A percentile compares a stretch with the other conserved stretches of the same genome.
Evolutionary conservation across 2,888 invertebrate species (phyloP).

Genomic region (Nipponacmea schrenckii): DNA sequence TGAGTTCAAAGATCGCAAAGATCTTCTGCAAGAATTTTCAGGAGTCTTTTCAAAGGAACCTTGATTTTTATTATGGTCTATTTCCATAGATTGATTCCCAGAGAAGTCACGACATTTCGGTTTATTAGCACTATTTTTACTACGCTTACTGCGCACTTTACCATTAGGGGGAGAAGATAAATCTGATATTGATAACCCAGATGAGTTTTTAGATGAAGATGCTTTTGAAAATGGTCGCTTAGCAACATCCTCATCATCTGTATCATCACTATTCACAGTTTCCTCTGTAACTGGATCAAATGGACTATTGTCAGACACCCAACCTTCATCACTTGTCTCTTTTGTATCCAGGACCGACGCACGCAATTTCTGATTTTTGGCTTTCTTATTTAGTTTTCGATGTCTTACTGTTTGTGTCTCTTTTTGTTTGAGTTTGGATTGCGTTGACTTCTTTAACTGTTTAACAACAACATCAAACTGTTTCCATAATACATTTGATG

Average conservation of each 20-base stretch:
- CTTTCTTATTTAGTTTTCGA: neutral
- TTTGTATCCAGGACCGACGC: neutral
- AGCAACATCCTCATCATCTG: no score
- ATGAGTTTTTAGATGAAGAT: no score
- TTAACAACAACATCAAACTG: slow-evolving; percentile 32
- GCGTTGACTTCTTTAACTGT: slow-evolving; percentile 26
- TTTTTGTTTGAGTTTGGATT: slow-evolving; percentile 15
- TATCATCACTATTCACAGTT: no score
- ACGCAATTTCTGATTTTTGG: neutral
- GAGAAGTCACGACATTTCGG: neutral
- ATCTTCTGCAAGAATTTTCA: no score
- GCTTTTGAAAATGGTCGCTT: no score
- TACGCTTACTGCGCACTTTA: neutral
- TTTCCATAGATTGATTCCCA: no score
- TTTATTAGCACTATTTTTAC: slow-evolving; percentile 1
- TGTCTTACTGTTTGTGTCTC: slow-evolving; percentile 13
- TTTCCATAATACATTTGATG: slow-evolving; percentile 27
- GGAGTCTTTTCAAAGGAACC: no score
- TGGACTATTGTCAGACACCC: neutral
- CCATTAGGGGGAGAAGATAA: no score
- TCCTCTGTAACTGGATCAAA: neutral
- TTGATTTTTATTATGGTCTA: no score
- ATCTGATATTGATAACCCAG: no score
- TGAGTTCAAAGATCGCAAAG: no score
- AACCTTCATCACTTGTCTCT: neutral